These are phyloP conservation scores for Asteroscopus sphinx DNA, from an alignment of 2,888 invertebrate genomes.

Conservation along the genomic window DNA sequence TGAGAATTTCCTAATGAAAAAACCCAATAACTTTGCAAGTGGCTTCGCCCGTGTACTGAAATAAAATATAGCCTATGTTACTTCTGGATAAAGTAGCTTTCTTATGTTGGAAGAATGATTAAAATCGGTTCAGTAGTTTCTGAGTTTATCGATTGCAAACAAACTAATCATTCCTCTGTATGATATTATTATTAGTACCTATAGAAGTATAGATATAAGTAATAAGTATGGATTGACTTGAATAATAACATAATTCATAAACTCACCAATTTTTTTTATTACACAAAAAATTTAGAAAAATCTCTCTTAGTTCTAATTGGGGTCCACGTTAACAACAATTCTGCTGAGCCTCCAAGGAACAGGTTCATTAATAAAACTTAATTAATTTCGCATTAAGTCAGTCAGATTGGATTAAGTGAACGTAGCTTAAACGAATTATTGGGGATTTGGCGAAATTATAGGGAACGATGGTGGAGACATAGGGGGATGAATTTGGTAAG, in stretches of 20 bases:
- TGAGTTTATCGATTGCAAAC: too few relatives aligned
- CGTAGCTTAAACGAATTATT: conserved; percentile 84
- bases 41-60: too few relatives aligned
- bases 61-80: too few relatives aligned
- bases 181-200: too few relatives aligned
- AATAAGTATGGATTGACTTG: too few relatives aligned
- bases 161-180: too few relatives aligned
- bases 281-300: conserved; percentile 5
- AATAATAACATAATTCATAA: conserved; percentile 16
- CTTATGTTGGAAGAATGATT: too few relatives aligned
- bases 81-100: too few relatives aligned
- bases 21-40: too few relatives aligned
- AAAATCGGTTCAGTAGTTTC: too few relatives aligned
- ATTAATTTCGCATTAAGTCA: conserved; percentile 85
- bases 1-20: too few relatives aligned
- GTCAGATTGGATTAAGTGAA: conserved; percentile 81
- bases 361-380: conserved; percentile 84
- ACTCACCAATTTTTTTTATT: conserved; percentile 12
- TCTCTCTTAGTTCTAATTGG: conserved; percentile 41
- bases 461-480: conserved; percentile 64
- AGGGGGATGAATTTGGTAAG: conserved; percentile 42
- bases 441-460: conserved; percentile 81
- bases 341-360: conserved; percentile 50
- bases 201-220: too few relatives aligned
- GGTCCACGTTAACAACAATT: conserved; percentile 47